Evolutionary conservation across 2,888 invertebrate genomes (phyloP).

Genomic region (Nymphalis polychloros): DNA sequence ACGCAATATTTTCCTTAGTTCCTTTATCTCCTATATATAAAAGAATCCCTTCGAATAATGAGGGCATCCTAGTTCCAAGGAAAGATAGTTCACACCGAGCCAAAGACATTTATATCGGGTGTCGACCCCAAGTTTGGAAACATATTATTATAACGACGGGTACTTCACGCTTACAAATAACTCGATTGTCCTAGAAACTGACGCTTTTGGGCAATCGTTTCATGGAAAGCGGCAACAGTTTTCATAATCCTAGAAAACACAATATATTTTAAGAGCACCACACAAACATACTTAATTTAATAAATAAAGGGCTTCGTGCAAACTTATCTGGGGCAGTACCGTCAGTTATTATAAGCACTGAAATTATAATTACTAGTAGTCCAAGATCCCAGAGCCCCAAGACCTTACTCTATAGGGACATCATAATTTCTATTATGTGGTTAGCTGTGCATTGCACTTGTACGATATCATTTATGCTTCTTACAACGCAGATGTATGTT

Average conservation of each 20-base stretch:
- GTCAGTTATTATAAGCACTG: too few species aligned
- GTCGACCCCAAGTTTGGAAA: conserved; percentile 13
- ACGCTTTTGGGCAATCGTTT: conserved; percentile 17
- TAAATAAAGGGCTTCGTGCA: too few species aligned
- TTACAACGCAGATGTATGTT: too few species aligned
- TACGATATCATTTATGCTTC: too few species aligned
- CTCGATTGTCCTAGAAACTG: conserved; percentile 17
- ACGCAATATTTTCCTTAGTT: not conserved
- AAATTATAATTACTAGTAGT: too few species aligned
- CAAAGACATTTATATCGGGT: conserved; percentile 24
- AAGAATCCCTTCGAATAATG: not conserved
- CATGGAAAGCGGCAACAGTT: conserved; percentile 2
- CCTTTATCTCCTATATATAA: not conserved
- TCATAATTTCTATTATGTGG: too few species aligned
- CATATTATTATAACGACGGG: conserved; percentile 1
- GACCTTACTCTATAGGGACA: too few species aligned
- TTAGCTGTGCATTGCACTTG: too few species aligned
- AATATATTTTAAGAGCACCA: too few species aligned
- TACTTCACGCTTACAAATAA: conserved; percentile 7
- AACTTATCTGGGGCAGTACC: too few species aligned
- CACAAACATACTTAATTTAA: too few species aligned
- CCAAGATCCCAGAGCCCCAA: too few species aligned
- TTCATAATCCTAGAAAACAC: not conserved
- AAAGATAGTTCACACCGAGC: conserved; percentile 18
- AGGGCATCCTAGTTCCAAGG: conserved; percentile 13